Base-by-base conservation (phyloP, 2,888 invertebrate genomes). In the Acronicta aceris region DNA sequence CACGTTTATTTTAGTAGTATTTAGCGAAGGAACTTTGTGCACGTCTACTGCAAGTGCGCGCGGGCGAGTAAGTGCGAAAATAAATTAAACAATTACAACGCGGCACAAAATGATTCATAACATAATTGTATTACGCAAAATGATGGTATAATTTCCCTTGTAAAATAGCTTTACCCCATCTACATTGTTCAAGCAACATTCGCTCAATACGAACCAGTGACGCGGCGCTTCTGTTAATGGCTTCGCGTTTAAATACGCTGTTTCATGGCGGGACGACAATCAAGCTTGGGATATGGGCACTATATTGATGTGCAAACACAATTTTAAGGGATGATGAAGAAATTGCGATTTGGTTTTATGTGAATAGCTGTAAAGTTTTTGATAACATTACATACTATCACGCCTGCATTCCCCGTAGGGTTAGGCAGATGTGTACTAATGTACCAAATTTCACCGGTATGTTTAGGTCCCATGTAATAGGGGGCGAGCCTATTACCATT, bases 191-290 rank as follows among this genome's bases (percentile, higher is more conserved):
- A n/a, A 43, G 21, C 43, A 15, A 53, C 56, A 55, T 50, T 46
- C 56, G 46, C 40, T 50, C 65, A 65, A 75, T 79, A 72, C 60
- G 63, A 53, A 52, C 48, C 53, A 55, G 50, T 80, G 80, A 80
- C 76, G 46, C 30, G 57, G 67, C 76, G 65, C 54, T 74, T 68
- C 60, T 57, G 59, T 70, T 71, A 80, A 80, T 80, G 78, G 81
- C 54, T 70, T 71, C 64, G 58, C 8, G 69, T 68, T 69, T 61
- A 79, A 77, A 75, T 59, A 51, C 52, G 75, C 66, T 62, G 76
- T 58, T 56, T 76, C 76, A 76, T 48, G 53, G 17, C 5, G 53
- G 21, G 21, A 60, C 45, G 63, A 73, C 61, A 76, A 65, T 73
- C 74, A 65, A 62, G 54, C 52, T 21, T 8, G 46, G 41, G 40